Conservation (phyloP, 1,140 invertebrate species). For the Platyura marginata region DNA sequence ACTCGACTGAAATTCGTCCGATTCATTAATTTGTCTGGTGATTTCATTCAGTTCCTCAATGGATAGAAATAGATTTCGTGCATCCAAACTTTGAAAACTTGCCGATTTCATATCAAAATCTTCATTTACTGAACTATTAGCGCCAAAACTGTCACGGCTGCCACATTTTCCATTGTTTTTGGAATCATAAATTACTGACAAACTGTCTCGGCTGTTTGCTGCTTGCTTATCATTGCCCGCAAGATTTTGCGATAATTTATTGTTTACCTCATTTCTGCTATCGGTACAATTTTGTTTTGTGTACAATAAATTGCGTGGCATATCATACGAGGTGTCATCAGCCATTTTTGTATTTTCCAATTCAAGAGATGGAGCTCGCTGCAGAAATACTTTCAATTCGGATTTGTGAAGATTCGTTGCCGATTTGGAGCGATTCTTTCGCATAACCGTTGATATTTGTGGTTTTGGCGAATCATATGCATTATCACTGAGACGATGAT, state of each 20-base stretch:
- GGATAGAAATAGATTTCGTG: constrained; percentile 19
- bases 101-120: constrained; percentile 22
- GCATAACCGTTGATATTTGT: not conserved
- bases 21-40: constrained; percentile 19
- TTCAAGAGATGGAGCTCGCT: constrained; percentile 17
- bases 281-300: no score
- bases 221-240: no score
- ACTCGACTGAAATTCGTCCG: constrained; percentile 15
- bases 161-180: not conserved
- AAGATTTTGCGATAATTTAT: no score
- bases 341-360: constrained; percentile 1
- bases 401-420: constrained; percentile 19
- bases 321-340: not conserved
- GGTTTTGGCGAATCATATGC: not conserved
- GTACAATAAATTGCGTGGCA: not conserved
- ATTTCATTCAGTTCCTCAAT: constrained; percentile 24
- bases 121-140: constrained; percentile 9
- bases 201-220: not conserved
- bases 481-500: not conserved
- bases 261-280: no score
- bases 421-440: constrained; percentile 14
- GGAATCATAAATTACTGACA: not conserved
- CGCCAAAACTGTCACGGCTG: constrained; percentile 7
- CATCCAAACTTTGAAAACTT: constrained; percentile 19
- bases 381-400: constrained; percentile 16